Evolutionary conservation across 2,113 vertebrate species (phyloP), one percentile per base, ranked within the genome.

Genomic region (Shinisaurus crocodilurus): DNA sequence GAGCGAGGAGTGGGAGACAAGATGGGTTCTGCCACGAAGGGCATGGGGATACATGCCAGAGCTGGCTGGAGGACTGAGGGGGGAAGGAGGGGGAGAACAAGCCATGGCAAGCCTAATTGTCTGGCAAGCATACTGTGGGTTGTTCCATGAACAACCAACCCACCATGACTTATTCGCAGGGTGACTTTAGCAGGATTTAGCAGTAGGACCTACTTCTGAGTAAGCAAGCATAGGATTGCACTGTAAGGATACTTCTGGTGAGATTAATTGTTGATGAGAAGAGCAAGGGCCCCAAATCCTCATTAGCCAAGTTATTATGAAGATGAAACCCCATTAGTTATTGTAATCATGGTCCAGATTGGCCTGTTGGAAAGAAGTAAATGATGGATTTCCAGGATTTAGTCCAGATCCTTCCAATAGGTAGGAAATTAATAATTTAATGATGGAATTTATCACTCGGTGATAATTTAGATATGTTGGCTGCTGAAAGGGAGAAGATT

Each of bases 331-430:
- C 57, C 23, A 82, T 8, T 50, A 20, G 7, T 37, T 37, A 85
- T 48, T 77, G 15, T 85, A 25, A 2, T 43, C 89, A 34, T 89
- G 69, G 86, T 23, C 1, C 0, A 3, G 2, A 13, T 23, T 13
- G 67, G 23, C 0, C 0, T n/a, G 25, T 12, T 65, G 25, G 40
- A 91, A 92, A 69, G 0, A 0, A 15, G 15, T 34, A 54, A 37
- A 72, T 88, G 34, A 40, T 32, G 6, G 5, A 45, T 75, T 6
- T 77, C 72, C 20, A 69, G 13, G 18, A 90, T 23, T 2, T 88
- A 92, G 8, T 3, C 2, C 0, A 70, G 76, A 89, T 82, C 40
- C 72, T 32, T 57, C 4, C 29, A n/a, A 82, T 2, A 90, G 60
- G 8, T 48, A 1, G 12, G 86, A 89, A 91, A 12, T 32, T 34